A percentile compares a stretch with the other conserved stretches of the same genome.
phyloP scores from a whole-genome alignment of 2,797 vertebrate species.

The Coranthus polyacanthus region DNA sequence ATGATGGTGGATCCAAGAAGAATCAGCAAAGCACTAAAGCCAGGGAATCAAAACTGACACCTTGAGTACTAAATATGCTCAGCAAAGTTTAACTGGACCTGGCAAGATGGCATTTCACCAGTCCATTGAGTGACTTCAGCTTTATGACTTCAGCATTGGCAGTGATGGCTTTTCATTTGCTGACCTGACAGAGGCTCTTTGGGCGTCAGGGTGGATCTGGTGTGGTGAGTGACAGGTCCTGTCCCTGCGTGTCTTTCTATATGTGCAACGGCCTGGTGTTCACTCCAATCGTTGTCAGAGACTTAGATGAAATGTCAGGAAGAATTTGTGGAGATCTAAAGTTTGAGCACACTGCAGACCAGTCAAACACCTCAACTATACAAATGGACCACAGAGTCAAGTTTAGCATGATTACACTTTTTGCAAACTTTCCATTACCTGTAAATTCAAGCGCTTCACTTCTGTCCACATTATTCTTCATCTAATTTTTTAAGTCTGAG shows the following conservation, averaged over 20 bases:
- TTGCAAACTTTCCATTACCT: background rate
- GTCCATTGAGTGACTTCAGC: constrained; percentile 57
- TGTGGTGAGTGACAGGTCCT: constrained; percentile 69
- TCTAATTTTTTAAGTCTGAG: constrained; percentile 7
- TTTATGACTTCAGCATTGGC: constrained; percentile 67
- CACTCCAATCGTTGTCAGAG: constrained; percentile 66
- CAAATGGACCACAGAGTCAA: constrained; percentile 13
- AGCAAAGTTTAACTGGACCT: constrained; percentile 55
- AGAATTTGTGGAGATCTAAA: constrained; percentile 64
- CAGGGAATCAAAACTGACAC: constrained; percentile 55
- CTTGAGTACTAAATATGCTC: constrained; percentile 48
- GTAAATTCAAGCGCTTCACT: background rate
- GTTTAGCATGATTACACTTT: constrained; percentile 10
- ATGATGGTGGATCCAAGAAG: constrained; percentile 9
- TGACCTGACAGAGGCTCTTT: constrained; percentile 78
- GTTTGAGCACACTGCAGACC: constrained; percentile 54
- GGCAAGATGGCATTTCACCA: constrained; percentile 65
- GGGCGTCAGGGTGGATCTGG: constrained; percentile 62
- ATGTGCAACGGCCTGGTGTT: constrained; percentile 61
- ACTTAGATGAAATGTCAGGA: constrained; percentile 66
- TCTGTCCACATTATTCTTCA: background rate
- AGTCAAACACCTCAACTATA: constrained; percentile 31
- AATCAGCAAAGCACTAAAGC: constrained; percentile 34
- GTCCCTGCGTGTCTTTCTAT: constrained; percentile 55
- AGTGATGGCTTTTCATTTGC: constrained; percentile 77